These are phyloP conservation scores for Polypedilum vanderplanki DNA, from an alignment of 1,140 invertebrate species.

Conservation along the genomic window DNA sequence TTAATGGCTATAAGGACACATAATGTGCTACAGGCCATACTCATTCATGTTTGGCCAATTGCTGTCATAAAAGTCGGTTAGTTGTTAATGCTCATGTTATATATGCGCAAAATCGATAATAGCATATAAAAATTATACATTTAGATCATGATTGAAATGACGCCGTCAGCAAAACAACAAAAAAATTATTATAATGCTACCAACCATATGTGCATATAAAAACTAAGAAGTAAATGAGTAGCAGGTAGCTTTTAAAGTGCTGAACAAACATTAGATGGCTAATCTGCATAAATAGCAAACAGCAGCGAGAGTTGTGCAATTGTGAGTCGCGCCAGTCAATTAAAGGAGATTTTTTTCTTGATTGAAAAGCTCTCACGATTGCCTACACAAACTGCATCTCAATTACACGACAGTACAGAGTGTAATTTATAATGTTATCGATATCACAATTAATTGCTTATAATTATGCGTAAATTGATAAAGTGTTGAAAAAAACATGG, in stretches of 20 bases:
- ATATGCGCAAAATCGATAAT: not conserved
- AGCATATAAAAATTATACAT: not conserved
- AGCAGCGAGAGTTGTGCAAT: not conserved
- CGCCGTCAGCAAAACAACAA: constrained; percentile 2
- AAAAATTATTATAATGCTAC: not conserved
- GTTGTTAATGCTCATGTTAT: too few species aligned
- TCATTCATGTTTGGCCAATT: too few species aligned
- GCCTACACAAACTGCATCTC: not conserved
- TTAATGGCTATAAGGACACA: too few species aligned
- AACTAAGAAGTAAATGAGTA: too few species aligned
- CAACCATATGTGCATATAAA: not conserved
- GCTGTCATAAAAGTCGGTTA: too few species aligned
- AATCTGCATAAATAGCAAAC: not conserved
- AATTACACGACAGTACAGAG: not conserved
- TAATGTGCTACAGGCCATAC: too few species aligned
- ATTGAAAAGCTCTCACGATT: too few species aligned
- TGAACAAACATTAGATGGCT: not conserved
- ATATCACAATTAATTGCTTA: constrained; percentile 5
- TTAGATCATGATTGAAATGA: constrained; percentile 4
- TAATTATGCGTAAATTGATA: not conserved
- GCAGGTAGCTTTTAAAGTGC: not conserved
- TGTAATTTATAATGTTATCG: not conserved
- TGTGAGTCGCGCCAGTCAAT: not conserved
- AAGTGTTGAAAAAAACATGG: not conserved
- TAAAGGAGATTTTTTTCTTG: not conserved